These are phyloP conservation scores for Rhizoglyphus robini DNA, from an alignment of 1,140 invertebrate species.

Conservation along the genomic window DNA sequence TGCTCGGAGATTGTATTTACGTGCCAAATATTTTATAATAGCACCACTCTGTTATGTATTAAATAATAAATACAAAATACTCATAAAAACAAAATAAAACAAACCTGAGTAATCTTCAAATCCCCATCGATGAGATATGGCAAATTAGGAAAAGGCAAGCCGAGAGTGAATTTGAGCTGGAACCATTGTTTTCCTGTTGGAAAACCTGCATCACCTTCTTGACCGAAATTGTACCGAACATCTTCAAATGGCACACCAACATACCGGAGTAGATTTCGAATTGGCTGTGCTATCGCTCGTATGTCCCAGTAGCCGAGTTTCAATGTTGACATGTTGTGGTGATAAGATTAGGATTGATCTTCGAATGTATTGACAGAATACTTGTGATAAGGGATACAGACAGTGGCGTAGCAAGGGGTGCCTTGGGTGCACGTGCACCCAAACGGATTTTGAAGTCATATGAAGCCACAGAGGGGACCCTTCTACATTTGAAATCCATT, in stretches of 20 bases:
- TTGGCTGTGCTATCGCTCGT: slow-evolving; percentile 51
- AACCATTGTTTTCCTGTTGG: neutral
- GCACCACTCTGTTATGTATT: no score
- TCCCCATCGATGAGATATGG: slow-evolving; percentile 28
- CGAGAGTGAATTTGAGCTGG: neutral
- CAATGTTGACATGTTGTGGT: neutral
- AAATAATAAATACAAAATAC: no score
- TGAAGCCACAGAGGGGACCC: no score
- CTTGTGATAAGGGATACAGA: no score
- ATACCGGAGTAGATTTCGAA: slow-evolving; percentile 55
- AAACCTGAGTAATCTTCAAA: slow-evolving; percentile 32
- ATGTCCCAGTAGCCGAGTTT: slow-evolving; percentile 28
- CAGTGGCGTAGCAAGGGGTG: no score
- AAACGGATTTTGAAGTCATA: no score
- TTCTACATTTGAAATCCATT: no score
- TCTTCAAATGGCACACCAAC: slow-evolving; percentile 54
- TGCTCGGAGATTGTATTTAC: no score
- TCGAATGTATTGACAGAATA: no score
- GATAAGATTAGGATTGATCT: neutral
- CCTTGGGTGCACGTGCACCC: no score
- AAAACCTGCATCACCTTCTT: neutral
- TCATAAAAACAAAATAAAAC: slow-evolving; percentile 41
- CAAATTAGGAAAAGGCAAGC: no score
- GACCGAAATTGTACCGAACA: slow-evolving; percentile 27
- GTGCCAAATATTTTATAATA: no score